phyloP scores from a whole-genome alignment of 2,113 vertebrate genomes.

The Microcebus ravelobensis region DNA sequence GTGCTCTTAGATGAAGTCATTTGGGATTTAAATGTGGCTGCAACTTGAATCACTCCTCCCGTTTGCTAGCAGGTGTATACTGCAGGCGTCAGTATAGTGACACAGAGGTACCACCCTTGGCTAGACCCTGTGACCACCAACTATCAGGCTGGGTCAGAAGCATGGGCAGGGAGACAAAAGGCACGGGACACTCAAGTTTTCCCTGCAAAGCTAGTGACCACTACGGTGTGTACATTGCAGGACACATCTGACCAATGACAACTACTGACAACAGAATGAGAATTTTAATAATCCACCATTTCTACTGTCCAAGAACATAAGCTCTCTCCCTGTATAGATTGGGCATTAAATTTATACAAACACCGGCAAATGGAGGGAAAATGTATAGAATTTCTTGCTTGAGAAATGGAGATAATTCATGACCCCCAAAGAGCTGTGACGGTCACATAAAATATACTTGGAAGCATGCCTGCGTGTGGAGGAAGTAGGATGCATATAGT shows the following conservation, averaged over 20 bases:
- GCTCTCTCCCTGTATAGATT: not conserved
- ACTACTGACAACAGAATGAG: not conserved
- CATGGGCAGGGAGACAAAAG: not conserved
- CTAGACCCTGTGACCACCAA: not conserved
- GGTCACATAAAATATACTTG: not conserved
- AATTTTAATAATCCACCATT: not conserved
- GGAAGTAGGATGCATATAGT: not conserved
- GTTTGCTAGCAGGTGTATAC: not conserved
- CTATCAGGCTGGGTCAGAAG: not conserved
- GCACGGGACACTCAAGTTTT: not conserved
- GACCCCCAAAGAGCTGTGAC: not conserved
- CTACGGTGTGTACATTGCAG: not conserved
- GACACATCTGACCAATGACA: not conserved
- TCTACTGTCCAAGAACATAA: not conserved
- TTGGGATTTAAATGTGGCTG: not conserved
- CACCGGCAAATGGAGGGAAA: not conserved
- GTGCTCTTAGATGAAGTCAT: not conserved
- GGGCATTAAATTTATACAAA: not conserved
- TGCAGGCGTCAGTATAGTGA: accelerated
- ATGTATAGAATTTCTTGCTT: not conserved
- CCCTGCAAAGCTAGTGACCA: not conserved
- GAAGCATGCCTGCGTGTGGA: not conserved
- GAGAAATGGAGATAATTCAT: not conserved
- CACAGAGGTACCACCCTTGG: accelerated
- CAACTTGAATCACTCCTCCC: not conserved